Base-by-base conservation (phyloP, 2,888 invertebrate species). In the Gisinianus flammeolus region DNA sequence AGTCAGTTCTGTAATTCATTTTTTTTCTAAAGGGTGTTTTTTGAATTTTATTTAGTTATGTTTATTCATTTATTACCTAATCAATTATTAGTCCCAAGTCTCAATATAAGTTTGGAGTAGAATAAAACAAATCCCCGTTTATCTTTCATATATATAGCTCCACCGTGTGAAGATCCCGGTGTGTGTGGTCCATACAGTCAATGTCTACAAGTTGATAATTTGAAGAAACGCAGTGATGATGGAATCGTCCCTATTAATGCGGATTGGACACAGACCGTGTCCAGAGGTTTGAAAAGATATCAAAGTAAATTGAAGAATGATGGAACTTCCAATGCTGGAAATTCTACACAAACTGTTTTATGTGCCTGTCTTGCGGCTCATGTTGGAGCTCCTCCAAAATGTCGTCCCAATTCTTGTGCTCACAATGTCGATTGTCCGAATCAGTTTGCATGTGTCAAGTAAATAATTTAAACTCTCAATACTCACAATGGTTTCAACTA, bases 371-470 rank as follows among this genome's bases (percentile, higher is more conserved):
- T 83, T 26, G 81, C 84, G n/a, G 82, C 83, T 73, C 84, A 84
- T 54, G 81, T 84, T 64, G 83, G 82, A 44, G 84, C 84, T 69
- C 84, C 84, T 8, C 84, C 84, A 31, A 84, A 84, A 76, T 84
- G 84, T 74, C 77, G 83, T n/a, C 84, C 84, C 16, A 75, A 82
- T 24, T 79, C 82, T 26, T 84, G 84, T 78, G 82, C 82, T 4
- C 80, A 81, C n/a, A 84, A 84, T 76, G 76, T 79, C 8, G 84
- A 84, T 72, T 84, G 84, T 64, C 84, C 84, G 0, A 83, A 81
- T 52, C 84, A 83, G 77, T 83, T 84, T 75, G 80, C 84, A 26
- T 84, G 84, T 68, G 84, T 84, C 72, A 82, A 82, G 84, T 84
- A 79, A 78, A 74, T 44, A 19, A 12, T 33, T 33, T 52, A 28